These are phyloP conservation scores for Erythrolamprus reginae DNA, from an alignment of 2,113 vertebrate genomes.

Conservation along the genomic window DNA sequence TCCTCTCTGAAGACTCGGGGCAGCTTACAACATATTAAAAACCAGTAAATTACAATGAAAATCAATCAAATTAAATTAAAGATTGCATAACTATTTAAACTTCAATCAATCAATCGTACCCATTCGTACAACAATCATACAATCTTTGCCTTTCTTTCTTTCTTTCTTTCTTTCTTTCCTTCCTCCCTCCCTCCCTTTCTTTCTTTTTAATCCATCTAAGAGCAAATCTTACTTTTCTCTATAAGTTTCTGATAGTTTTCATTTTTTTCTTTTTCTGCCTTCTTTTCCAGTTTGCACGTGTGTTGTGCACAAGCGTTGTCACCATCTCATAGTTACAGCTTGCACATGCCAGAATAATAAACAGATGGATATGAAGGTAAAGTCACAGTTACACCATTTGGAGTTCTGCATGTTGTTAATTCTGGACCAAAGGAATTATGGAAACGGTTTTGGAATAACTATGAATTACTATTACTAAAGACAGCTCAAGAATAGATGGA, in stretches of 20 bases:
- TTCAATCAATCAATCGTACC: no score
- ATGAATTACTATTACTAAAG: neutral
- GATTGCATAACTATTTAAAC: no score
- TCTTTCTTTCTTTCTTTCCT: no score
- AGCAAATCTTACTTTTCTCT: neutral
- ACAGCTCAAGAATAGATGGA: neutral
- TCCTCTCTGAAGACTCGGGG: no score
- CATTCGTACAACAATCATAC: no score
- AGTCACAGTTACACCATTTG: constrained; percentile 11
- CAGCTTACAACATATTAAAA: no score
- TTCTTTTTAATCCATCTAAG: neutral
- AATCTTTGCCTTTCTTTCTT: no score
- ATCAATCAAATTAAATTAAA: no score
- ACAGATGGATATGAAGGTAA: constrained; percentile 75
- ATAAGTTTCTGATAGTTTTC: constrained; percentile 9
- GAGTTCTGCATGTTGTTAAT: neutral
- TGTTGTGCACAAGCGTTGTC: constrained; percentile 97
- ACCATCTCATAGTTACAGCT: constrained; percentile 89
- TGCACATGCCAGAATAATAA: constrained; percentile 92
- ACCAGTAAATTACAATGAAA: no score
- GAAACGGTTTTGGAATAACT: neutral
- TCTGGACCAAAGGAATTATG: neutral
- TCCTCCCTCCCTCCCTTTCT: no score
- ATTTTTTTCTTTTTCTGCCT: constrained; percentile 44
- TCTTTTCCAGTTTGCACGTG: constrained; percentile 88